These are phyloP conservation scores for Camelus bactrianus DNA, from an alignment of 2,113 vertebrate species.

Conservation along the genomic window DNA sequence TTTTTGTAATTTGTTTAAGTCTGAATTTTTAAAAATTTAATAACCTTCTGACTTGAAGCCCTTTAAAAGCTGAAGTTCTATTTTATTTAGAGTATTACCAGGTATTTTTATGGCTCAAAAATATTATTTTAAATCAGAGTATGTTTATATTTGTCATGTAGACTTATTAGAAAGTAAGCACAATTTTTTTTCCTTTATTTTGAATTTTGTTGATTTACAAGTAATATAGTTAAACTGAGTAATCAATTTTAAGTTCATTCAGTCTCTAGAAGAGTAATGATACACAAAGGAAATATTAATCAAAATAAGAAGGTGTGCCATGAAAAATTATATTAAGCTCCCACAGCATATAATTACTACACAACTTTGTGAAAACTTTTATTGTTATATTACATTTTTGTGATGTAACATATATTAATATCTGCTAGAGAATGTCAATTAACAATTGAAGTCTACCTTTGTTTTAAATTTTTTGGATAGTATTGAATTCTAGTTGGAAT, in stretches of 20 bases:
- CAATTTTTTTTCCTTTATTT: not conserved
- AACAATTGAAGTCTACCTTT: not conserved
- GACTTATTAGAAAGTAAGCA: not conserved
- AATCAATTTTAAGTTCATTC: slow-evolving; percentile 48
- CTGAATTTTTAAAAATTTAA: not conserved
- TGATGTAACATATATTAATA: not conserved
- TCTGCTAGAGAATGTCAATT: not conserved
- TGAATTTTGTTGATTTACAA: not conserved
- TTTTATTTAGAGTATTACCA: not conserved
- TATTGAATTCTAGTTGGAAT: not conserved
- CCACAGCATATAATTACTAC: not conserved
- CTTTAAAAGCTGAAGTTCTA: not conserved
- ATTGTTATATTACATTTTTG: not conserved
- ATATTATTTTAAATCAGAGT: not conserved
- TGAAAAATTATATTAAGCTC: slow-evolving; percentile 1
- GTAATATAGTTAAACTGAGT: slow-evolving; percentile 32
- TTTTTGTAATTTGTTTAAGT: not conserved
- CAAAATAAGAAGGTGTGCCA: slow-evolving; percentile 16
- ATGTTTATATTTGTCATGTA: not conserved
- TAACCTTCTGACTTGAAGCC: not conserved
- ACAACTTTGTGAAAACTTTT: slow-evolving; percentile 26
- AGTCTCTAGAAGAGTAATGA: not conserved
- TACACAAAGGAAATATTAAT: not conserved
- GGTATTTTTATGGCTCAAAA: not conserved
- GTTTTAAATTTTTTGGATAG: not conserved